Evolutionary conservation across 2,113 vertebrate genomes (phyloP), one percentile per base, ranked within the genome.

Genomic region (Trachemys scripta): DNA sequence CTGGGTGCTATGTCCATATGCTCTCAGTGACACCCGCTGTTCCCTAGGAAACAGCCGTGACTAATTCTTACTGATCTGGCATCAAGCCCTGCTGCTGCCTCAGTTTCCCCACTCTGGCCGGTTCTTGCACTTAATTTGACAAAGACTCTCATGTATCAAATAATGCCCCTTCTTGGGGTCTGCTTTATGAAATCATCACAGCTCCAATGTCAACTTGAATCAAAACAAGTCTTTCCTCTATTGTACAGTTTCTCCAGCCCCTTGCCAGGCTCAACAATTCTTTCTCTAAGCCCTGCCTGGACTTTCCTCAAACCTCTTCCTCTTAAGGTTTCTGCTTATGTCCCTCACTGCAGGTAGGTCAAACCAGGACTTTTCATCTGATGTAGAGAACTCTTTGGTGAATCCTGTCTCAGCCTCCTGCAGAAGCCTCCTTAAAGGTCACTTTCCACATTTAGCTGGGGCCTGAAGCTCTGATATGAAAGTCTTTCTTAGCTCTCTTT

Each of bases 91-190:
- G 31, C 59, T 3, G 4, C 51, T 87, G 65, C 10, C 49, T 84
- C 53, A 5, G 13, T 1, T 54, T 25, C 57, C 27, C 75, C 49
- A 12, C 20, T 10, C 82, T 87, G 80, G 16, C 20, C 17, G 11
- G 29, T 57, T 89, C 38, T 25, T 38, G 35, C 0, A 0, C 35
- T 79, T 83, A 59, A 59, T 59, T 29, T 31, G 57, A 59, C 27
- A 59, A 59, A 59, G 25, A 59, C 3, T 59, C 24, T 35, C 76
- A 0, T 0, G 0, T 17, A 29, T 83, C 24, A 89, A 95, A 59
- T 59, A 31, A 81, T 11, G 59, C 2, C 7, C 16, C 10, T 42
- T 45, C 2, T 14, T 2, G 2, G 24, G 6, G 29, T 84, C 87
- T 90, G 19, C 93, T 85, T 51, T 57, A 59, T 59, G 27, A 13